Base-by-base conservation (phyloP, 2,888 invertebrate species). In the Dasysyrphus tricinctus region DNA sequence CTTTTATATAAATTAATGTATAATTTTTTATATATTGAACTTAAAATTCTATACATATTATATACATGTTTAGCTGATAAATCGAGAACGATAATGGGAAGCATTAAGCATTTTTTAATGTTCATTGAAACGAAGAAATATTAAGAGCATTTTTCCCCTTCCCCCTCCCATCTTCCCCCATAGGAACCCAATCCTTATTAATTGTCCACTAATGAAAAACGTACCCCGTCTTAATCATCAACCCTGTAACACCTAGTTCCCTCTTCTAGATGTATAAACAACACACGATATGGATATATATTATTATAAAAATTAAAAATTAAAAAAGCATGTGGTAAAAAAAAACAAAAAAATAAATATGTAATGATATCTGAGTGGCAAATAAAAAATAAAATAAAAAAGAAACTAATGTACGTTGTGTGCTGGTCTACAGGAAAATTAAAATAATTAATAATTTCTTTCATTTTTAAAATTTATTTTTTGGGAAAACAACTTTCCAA, bases 21-120 rank as follows among this genome's bases (percentile, higher is more conserved):
- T 86, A 86, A 86, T 86, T 86, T 86, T 86, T 86, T 86, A 86
- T 82, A 86, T 86, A 86, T 86, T 78, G 82, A 86, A 86, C 86
- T 86, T 82, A 81, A 86, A 81, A 86, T 78, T 86, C 86, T 82
- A 86, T 82, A 86, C 86, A 86, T 86, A 67, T 67, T 67, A 67
- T 67, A 86, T 86, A 86, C 80, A 86, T 78, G 82, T 86, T 82
- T 78, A 86, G 86, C 86, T 85, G 86, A 78, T 86, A 85, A 78
- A 80, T 81, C 72, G 81, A 81, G 76, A 67, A 73, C 69, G 70
- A 81, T 57, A 75, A 84, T 51, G 70, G 82, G 78, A 70, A 86
- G 78, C 78, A 86, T 86, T 86, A 86, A 86, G 86, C 86, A 86
- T 82, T 86, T 86, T 86, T 80, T 65, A 81, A 81, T 81, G 78